Percentiles rank a stretch among this genome's conserved stretches.
These are phyloP conservation scores for Pogoniulus pusillus DNA, from an alignment of 2,797 vertebrate genomes.

Conservation along the genomic window DNA sequence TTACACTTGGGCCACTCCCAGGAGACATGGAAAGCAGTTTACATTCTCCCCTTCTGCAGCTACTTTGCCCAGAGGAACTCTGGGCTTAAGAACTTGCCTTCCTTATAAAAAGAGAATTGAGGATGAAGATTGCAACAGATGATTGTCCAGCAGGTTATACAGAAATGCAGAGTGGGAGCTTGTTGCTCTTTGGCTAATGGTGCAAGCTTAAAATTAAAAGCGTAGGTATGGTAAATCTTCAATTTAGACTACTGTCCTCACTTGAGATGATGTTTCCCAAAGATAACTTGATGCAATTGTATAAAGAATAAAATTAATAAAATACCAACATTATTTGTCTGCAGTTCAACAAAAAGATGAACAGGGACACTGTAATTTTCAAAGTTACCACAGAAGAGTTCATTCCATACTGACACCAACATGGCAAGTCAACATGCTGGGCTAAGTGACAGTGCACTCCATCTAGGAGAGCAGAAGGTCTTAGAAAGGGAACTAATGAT, in stretches of 20 bases:
- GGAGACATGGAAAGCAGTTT: neutral
- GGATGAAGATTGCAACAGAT: neutral
- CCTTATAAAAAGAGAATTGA: neutral
- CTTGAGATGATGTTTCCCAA: neutral
- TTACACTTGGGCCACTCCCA: neutral
- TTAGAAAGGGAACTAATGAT: neutral
- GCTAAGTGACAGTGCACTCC: neutral
- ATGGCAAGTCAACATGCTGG: neutral
- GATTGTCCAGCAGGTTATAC: neutral
- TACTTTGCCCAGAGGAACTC: neutral
- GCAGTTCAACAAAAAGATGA: neutral
- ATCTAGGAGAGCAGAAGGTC: neutral
- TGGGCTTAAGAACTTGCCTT: neutral
- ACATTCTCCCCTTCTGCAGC: neutral
- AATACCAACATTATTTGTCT: neutral
- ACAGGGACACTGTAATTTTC: neutral
- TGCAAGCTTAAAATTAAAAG: neutral
- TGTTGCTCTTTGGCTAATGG: neutral
- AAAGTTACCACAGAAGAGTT: neutral
- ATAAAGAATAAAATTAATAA: neutral
- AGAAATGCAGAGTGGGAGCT: neutral
- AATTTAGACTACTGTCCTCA: neutral
- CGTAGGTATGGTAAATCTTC: neutral
- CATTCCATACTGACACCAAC: neutral
- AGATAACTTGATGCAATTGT: neutral